Conservation (phyloP, 2,888 invertebrate genomes). For the Iselma pallidipennis region DNA sequence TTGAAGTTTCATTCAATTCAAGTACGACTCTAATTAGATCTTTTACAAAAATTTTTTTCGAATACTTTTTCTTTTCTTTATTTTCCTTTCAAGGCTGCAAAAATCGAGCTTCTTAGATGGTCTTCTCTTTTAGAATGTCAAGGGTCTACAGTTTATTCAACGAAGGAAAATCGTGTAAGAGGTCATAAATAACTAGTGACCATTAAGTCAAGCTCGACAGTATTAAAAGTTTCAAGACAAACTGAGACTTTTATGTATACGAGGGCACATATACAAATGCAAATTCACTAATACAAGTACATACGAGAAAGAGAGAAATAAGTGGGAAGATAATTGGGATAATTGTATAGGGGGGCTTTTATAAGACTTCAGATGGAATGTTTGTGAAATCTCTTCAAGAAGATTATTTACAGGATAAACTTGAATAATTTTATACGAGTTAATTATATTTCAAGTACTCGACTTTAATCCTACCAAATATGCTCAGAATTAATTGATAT, state of each 20-base stretch:
- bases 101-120: too few species aligned
- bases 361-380: conserved; percentile 10
- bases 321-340: conserved; percentile 16
- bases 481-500: conserved; percentile 14
- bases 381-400: conserved; percentile 9
- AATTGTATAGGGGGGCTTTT: conserved; percentile 10
- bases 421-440: conserved; percentile 12
- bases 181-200: conserved; percentile 35
- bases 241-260: conserved; percentile 28
- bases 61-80: too few species aligned
- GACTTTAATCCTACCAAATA: conserved; percentile 5
- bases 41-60: too few species aligned
- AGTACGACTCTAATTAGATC: background rate
- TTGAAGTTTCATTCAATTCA: background rate
- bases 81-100: too few species aligned
- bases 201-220: conserved; percentile 37
- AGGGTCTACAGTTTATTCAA: background rate
- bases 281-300: too few species aligned
- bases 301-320: background rate
- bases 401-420: conserved; percentile 17
- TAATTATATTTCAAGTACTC: conserved; percentile 12
- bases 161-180: background rate
- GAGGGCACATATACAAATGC: conserved; percentile 12
- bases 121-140: background rate
- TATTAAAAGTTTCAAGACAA: conserved; percentile 36